phyloP scores from a whole-genome alignment of 2,113 vertebrate genomes.

The Microtus montanus region DNA sequence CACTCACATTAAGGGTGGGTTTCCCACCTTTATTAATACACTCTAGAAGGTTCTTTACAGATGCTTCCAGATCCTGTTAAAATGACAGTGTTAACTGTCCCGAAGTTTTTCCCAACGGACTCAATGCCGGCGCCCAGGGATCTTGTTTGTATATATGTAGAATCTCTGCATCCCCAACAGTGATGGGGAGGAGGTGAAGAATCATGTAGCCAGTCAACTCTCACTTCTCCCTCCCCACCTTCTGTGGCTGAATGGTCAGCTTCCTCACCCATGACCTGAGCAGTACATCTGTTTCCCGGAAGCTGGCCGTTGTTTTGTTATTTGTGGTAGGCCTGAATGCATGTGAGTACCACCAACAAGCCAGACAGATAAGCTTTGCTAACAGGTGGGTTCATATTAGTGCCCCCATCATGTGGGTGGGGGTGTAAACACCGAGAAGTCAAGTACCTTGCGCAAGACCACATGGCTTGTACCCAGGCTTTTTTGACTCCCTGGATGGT shows the following conservation, averaged over 20 bases:
- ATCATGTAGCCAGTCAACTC: not conserved
- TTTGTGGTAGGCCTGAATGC: not conserved
- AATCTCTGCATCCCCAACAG: not conserved
- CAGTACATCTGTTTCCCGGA: rapidly evolving
- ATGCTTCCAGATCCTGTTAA: not conserved
- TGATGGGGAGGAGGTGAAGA: not conserved
- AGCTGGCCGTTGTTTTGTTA: not conserved
- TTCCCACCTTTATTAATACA: not conserved
- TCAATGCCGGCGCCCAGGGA: not conserved
- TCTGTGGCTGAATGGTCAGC: not conserved
- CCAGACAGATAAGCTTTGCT: not conserved
- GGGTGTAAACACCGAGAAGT: not conserved
- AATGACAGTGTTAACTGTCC: not conserved
- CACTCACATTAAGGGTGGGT: not conserved
- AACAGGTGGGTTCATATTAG: not conserved
- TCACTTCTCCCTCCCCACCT: not conserved
- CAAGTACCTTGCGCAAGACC: not conserved
- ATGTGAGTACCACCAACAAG: not conserved
- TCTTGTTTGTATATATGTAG: not conserved
- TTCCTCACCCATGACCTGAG: not conserved
- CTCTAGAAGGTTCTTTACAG: not conserved
- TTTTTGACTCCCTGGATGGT: not conserved
- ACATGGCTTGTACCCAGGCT: not conserved
- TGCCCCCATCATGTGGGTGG: not conserved
- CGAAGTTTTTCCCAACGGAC: too few relatives aligned